phyloP scores from a whole-genome alignment of 1,140 invertebrate genomes.

The Glomeris maerens region DNA sequence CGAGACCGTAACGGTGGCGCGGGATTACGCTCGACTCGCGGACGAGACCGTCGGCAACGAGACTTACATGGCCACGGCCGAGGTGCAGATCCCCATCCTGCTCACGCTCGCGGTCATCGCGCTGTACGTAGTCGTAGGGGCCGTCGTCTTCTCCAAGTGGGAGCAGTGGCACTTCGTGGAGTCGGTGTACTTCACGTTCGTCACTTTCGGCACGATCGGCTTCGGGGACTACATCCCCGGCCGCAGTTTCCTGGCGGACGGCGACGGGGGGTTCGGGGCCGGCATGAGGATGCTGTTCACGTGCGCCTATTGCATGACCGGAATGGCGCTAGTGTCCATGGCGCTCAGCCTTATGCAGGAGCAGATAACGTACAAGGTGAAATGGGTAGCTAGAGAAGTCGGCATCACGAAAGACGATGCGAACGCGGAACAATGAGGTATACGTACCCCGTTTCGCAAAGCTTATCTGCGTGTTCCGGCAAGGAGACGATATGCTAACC shows the following conservation, averaged over 20 bases:
- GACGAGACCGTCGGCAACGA: slow-evolving; percentile 24
- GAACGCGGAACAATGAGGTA: too few relatives aligned
- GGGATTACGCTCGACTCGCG: slow-evolving; percentile 7
- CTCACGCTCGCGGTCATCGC: slow-evolving; percentile 32
- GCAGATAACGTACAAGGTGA: slow-evolving; percentile 31
- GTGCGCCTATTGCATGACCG: slow-evolving; percentile 39
- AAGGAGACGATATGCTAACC: too few relatives aligned
- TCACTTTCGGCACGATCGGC: slow-evolving; percentile 36
- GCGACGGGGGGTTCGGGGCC: slow-evolving; percentile 4
- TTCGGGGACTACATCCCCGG: slow-evolving; percentile 38
- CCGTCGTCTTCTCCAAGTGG: slow-evolving; percentile 17
- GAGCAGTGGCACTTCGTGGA: slow-evolving; percentile 31
- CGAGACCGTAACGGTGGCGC: slow-evolving; percentile 10
- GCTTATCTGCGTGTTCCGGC: too few relatives aligned
- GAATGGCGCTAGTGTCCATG: slow-evolving; percentile 45
- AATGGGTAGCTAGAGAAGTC: slow-evolving; percentile 34
- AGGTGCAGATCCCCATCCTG: slow-evolving; percentile 21
- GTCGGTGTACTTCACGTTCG: slow-evolving; percentile 36
- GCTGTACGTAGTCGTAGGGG: slow-evolving; percentile 33
- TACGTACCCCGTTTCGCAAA: too few relatives aligned
- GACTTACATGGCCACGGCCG: slow-evolving; percentile 24
- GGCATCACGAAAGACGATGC: slow-evolving; percentile 29
- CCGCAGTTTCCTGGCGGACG: slow-evolving; percentile 14
- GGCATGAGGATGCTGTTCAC: slow-evolving; percentile 32
- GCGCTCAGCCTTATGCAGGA: slow-evolving; percentile 42